Evolutionary conservation across 35 echinoderm and acorn worm species (phyloP).

Genomic region (Anneissia japonica): DNA sequence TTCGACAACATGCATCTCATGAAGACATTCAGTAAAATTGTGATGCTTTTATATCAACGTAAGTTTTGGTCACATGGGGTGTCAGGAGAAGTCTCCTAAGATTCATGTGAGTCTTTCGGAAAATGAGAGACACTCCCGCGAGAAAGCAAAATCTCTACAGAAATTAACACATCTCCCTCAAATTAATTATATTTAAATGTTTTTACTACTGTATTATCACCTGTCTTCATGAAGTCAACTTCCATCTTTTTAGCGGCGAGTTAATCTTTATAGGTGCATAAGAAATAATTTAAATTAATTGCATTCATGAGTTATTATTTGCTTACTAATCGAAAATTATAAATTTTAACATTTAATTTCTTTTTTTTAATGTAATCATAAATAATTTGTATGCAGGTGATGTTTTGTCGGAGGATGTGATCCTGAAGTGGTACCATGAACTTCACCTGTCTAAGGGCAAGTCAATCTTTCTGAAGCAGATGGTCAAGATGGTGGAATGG

Average conservation of each 20-base stretch:
- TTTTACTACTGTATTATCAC: too few relatives aligned
- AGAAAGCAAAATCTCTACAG: too few relatives aligned
- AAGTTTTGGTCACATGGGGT: neutral
- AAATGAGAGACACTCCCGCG: too few relatives aligned
- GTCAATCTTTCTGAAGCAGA: slow-evolving; percentile 60
- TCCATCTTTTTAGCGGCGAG: too few relatives aligned
- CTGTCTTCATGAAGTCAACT: too few relatives aligned
- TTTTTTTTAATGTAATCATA: neutral
- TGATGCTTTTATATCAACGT: neutral
- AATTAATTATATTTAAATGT: too few relatives aligned
- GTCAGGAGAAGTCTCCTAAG: neutral
- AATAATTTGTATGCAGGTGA: slow-evolving; percentile 36
- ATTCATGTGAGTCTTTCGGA: neutral
- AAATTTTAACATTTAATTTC: neutral
- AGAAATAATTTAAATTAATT: too few relatives aligned
- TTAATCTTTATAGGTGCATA: too few relatives aligned
- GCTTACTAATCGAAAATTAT: neutral
- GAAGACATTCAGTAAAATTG: slow-evolving; percentile 60
- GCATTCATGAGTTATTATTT: too few relatives aligned
- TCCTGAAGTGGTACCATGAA: slow-evolving; percentile 70
- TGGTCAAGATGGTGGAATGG: slow-evolving; percentile 74
- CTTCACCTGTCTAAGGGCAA: slow-evolving; percentile 62
- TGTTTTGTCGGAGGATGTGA: slow-evolving; percentile 67
- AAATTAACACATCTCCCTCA: too few relatives aligned
- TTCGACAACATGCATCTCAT: slow-evolving; percentile 66